Conservation (phyloP, 2,888 invertebrate species). For the Dichetophora obliterata region DNA sequence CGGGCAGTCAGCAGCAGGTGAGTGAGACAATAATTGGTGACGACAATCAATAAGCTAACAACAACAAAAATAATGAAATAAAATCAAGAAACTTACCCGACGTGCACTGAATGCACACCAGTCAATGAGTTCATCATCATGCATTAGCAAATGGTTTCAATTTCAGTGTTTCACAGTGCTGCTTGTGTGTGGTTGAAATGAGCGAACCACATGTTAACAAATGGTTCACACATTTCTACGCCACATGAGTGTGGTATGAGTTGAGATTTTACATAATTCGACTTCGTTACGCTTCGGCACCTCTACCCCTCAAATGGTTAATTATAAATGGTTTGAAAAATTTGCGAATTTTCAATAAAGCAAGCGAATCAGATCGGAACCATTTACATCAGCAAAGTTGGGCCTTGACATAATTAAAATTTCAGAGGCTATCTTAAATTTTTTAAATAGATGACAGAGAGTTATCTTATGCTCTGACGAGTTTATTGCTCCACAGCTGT, state of each 20-base stretch:
- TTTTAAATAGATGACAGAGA: too few species aligned
- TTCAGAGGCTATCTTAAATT: too few species aligned
- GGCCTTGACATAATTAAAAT: too few species aligned
- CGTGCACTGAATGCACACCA: conserved; percentile 3
- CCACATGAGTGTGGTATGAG: background rate
- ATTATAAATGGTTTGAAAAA: too few species aligned
- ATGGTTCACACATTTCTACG: background rate
- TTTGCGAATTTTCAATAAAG: too few species aligned
- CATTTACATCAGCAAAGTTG: too few species aligned
- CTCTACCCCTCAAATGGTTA: too few species aligned
- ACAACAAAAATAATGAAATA: conserved; percentile 16
- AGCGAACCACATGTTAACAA: background rate
- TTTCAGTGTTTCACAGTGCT: background rate
- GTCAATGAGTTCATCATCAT: conserved; percentile 11
- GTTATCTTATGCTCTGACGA: too few species aligned
- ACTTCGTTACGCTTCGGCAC: too few species aligned
- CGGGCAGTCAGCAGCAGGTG: conserved; percentile 11
- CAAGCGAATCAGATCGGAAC: too few species aligned
- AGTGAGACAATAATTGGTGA: conserved; percentile 21
- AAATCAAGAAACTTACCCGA: background rate
- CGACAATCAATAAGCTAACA: conserved; percentile 24
- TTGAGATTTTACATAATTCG: too few species aligned
- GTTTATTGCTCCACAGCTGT: too few species aligned
- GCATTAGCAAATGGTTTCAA: background rate
- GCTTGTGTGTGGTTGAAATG: background rate